Conservation (phyloP, 2,888 invertebrate genomes). For the Aethes cnicana region DNA sequence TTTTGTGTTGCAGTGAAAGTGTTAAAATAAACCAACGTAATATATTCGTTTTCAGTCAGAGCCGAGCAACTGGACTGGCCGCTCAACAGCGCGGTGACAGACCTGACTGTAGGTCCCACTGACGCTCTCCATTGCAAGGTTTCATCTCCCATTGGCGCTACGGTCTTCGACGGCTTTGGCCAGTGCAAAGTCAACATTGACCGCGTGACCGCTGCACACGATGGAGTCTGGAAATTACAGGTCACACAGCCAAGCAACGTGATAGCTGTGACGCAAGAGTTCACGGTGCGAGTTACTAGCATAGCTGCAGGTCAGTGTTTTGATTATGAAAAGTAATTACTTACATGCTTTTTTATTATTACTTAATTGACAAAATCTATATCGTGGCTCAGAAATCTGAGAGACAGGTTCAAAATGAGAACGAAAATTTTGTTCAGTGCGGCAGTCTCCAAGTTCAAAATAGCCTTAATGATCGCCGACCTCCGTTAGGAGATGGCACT, state of each 20-base stretch:
- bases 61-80: conserved; percentile 35
- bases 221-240: conserved; percentile 56
- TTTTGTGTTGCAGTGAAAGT: too few relatives aligned
- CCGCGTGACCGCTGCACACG: conserved; percentile 47
- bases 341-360: too few relatives aligned
- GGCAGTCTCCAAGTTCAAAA: conserved; percentile 48
- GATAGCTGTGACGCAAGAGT: conserved; percentile 40
- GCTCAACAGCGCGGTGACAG: conserved; percentile 44
- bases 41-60: not conserved
- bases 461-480: too few relatives aligned
- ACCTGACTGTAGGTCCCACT: conserved; percentile 50
- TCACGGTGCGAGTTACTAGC: conserved; percentile 46
- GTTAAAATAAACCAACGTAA: not conserved
- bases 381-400: too few relatives aligned
- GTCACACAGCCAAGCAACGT: conserved; percentile 52
- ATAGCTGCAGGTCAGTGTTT: conserved; percentile 49
- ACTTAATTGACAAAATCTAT: too few relatives aligned
- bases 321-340: not conserved
- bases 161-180: conserved; percentile 58
- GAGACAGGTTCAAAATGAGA: too few relatives aligned
- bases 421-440: too few relatives aligned
- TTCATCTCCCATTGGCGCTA: conserved; percentile 40
- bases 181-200: conserved; percentile 53
- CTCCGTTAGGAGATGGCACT: too few relatives aligned
- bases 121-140: conserved; percentile 60